Conservation (phyloP, 2,113 vertebrate species). For the Stomatorhinus ivindoensis region DNA sequence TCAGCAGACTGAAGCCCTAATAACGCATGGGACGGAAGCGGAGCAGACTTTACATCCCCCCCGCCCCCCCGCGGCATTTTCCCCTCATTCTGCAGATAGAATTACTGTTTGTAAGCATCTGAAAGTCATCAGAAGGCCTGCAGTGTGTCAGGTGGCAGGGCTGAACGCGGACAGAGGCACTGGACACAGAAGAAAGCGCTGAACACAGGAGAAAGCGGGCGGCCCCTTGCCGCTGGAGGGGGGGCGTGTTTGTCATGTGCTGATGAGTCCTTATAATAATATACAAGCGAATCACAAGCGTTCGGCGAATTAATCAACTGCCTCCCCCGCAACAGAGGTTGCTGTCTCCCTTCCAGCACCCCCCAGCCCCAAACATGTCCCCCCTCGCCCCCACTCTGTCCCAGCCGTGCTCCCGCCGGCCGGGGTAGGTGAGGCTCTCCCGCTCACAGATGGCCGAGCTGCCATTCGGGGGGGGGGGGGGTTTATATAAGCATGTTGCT, state of each 20-base stretch:
- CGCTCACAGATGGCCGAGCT: slow-evolving; percentile 83
- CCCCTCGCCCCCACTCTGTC: slow-evolving; percentile 29
- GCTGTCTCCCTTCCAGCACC: slow-evolving; percentile 36
- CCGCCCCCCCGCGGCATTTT: slow-evolving; percentile 60
- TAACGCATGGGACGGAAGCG: slow-evolving; percentile 65
- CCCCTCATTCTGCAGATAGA: slow-evolving; percentile 72
- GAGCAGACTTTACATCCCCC: slow-evolving; percentile 60
- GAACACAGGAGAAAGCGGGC: slow-evolving; percentile 62
- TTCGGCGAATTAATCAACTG: slow-evolving; percentile 85
- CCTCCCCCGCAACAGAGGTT: slow-evolving; percentile 48
- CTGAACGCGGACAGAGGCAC: slow-evolving; percentile 54
- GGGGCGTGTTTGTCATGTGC: slow-evolving; percentile 81
- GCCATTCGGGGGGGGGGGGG: slow-evolving; percentile 79
- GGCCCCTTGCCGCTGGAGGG: slow-evolving; percentile 69
- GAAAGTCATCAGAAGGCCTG: slow-evolving; percentile 83
- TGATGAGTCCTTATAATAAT: slow-evolving; percentile 89
- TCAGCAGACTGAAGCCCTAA: slow-evolving; percentile 58
- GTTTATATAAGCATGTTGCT: slow-evolving; percentile 88
- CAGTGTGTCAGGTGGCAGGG: slow-evolving; percentile 82
- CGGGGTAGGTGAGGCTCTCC: slow-evolving; percentile 77
- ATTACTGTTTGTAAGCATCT: slow-evolving; percentile 88
- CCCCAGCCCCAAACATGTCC: slow-evolving; percentile 10
- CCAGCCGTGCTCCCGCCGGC: slow-evolving; percentile 59
- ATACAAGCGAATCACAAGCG: slow-evolving; percentile 88
- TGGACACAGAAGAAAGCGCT: slow-evolving; percentile 62